phyloP scores from a whole-genome alignment of 1,140 invertebrate genomes.

The Druon quercuslanigerum region DNA sequence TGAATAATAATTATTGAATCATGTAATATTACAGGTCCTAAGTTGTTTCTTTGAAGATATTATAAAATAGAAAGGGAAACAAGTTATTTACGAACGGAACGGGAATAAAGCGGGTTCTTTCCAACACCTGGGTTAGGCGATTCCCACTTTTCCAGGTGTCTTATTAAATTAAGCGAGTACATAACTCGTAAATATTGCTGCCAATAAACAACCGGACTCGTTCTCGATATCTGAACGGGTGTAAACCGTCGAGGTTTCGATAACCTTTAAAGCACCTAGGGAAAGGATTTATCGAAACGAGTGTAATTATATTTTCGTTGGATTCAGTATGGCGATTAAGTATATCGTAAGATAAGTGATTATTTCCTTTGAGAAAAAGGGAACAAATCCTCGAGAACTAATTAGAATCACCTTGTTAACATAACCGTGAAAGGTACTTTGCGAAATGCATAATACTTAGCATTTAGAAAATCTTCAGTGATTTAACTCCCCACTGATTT shows the following conservation, averaged over 20 bases:
- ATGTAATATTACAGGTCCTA: too few relatives aligned
- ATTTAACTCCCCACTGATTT: too few relatives aligned
- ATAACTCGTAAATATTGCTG: slow-evolving; percentile 7
- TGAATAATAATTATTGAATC: too few relatives aligned
- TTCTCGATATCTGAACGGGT: neutral
- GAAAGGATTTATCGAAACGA: slow-evolving; percentile 23
- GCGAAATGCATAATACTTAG: neutral
- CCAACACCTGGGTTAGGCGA: slow-evolving; percentile 5
- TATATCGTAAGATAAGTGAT: slow-evolving; percentile 4
- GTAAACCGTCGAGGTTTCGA: neutral
- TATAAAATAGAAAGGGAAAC: neutral
- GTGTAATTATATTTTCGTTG: slow-evolving; percentile 23
- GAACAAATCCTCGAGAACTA: neutral
- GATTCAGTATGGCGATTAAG: slow-evolving; percentile 10
- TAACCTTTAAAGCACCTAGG: neutral
- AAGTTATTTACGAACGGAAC: neutral
- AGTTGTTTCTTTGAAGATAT: neutral
- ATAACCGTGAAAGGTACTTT: neutral
- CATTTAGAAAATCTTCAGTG: too few relatives aligned
- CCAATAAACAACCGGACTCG: neutral
- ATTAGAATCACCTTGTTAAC: neutral
- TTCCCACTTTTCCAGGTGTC: slow-evolving; percentile 5
- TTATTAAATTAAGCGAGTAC: slow-evolving; percentile 11
- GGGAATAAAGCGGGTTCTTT: neutral
- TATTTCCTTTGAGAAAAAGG: slow-evolving; percentile 3